Base-by-base conservation (phyloP, 2,797 vertebrate species). In the Smutsia gigantea region DNA sequence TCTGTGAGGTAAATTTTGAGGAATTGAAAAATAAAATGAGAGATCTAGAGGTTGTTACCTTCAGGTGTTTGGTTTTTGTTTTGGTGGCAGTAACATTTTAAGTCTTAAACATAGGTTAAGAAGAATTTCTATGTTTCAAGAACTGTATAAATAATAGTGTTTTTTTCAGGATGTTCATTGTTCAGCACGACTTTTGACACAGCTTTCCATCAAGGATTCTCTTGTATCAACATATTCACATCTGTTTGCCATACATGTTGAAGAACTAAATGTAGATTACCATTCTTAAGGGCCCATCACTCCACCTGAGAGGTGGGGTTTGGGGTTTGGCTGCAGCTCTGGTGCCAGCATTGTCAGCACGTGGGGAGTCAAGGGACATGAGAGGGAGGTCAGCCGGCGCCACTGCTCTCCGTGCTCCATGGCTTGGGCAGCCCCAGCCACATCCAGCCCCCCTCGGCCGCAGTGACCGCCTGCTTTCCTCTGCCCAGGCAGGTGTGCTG, bases 71-170 rank as follows among this genome's bases (percentile, higher is more conserved):
- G 31, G 46, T 61, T n/a, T 68, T 72, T 42, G 59, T 55, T 57
- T 37, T 53, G n/a, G 25, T 78, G 21, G 17, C 72, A n/a, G 39
- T 74, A 89, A 55, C 19, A 11, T 82, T 72, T 87, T 37, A 87
- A 89, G 53, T 85, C 17, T 51, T 61, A 71, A 71, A 66, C 37
- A 31, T 55, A 81, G 39, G 61, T 37, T 42, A 74, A 82, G 64
- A 91, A 79, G 64, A 85, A 55, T 89, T 74, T 93, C 46, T 53
- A 59, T 29, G 23, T 87, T 95, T 90, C 57, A 29, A 84, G n/a
- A 87, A 84, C 29, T 42, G 4, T 46, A 34, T 90, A 82, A 82
- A 81, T 17, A 37, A 18, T 6, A 49, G 64, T 49, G 13, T 39
- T 53, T 69, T 46, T 64, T 75, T 72, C 53, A 77, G 46, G 37